Evolutionary conservation across 2,113 vertebrate species (phyloP).

Genomic region (Vireo altiloquus): DNA sequence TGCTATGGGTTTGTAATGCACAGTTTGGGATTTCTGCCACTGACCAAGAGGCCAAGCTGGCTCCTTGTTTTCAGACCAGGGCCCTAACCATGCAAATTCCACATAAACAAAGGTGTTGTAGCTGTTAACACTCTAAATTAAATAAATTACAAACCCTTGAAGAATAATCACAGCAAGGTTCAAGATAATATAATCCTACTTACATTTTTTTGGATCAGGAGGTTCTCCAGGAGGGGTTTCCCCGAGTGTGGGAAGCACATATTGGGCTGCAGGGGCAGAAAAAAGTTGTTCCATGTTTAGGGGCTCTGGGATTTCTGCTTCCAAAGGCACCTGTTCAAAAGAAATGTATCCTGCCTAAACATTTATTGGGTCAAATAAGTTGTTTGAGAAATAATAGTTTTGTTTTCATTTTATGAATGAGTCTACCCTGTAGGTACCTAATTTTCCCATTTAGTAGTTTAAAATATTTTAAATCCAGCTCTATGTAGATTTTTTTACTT

Average conservation of each 20-base stretch:
- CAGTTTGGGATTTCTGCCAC: background rate
- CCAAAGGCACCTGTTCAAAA: constrained; percentile 52
- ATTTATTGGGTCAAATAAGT: no score
- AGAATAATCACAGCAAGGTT: background rate
- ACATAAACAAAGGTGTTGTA: background rate
- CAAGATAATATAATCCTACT: background rate
- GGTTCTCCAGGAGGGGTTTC: background rate
- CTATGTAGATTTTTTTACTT: background rate
- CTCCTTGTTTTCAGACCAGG: background rate
- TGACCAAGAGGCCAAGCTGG: background rate
- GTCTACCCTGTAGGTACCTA: no score
- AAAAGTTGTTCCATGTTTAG: background rate
- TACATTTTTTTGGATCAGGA: constrained; percentile 66
- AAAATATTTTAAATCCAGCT: background rate
- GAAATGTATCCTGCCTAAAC: background rate
- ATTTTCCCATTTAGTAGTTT: background rate
- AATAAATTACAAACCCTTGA: background rate
- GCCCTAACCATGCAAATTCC: background rate
- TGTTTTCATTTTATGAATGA: no score
- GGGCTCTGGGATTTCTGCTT: constrained; percentile 8
- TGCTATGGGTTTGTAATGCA: background rate
- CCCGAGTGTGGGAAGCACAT: background rate
- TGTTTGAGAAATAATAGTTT: no score
- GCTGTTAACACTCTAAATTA: background rate
- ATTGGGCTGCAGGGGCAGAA: background rate